phyloP scores from a whole-genome alignment of 2,888 invertebrate genomes.

The Aspidapion aeneum region DNA sequence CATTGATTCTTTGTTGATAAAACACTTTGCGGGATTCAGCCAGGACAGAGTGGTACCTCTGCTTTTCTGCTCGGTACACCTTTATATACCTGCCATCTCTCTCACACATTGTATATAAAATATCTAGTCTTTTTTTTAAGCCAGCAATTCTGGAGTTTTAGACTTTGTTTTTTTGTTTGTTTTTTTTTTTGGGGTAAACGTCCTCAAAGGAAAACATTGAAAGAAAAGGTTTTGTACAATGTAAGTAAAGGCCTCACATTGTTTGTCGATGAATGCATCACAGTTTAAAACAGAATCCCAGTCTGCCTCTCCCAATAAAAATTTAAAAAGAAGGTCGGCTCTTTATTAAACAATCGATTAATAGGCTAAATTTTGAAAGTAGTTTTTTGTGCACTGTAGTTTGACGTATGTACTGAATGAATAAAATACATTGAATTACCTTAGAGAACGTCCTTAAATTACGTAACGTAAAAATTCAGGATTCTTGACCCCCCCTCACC shows the following conservation, averaged over 20 bases:
- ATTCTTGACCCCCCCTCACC: no score
- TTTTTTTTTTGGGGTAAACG: background rate
- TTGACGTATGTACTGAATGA: no score
- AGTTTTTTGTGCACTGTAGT: no score
- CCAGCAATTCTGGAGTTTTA: background rate
- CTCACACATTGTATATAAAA: background rate
- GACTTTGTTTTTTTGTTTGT: background rate
- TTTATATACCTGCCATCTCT: background rate
- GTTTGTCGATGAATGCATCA: background rate
- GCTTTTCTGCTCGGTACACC: background rate
- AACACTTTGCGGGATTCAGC: background rate
- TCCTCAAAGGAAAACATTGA: background rate
- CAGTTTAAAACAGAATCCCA: background rate
- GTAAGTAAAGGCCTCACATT: background rate
- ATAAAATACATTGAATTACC: no score
- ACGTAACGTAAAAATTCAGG: no score
- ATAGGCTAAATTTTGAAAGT: no score
- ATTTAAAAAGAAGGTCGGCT: no score
- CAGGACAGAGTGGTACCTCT: background rate
- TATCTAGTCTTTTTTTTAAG: background rate
- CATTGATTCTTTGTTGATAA: background rate
- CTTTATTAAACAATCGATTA: no score
- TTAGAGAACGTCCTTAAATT: no score
- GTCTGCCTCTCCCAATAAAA: background rate
- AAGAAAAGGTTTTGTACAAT: background rate